Conservation (phyloP, 2,797 vertebrate species). For the Acipenser ruthenus region DNA sequence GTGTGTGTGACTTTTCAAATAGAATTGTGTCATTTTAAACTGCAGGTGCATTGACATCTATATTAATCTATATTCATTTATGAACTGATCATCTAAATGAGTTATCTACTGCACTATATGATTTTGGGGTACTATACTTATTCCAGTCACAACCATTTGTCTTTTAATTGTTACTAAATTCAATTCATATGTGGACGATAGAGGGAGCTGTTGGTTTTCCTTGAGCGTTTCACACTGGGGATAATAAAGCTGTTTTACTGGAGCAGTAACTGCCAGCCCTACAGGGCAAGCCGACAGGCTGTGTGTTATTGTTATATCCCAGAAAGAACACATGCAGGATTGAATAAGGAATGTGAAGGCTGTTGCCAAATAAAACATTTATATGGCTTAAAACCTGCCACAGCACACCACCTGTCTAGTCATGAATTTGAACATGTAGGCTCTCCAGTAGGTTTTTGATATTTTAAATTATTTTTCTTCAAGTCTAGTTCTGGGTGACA, state of each 20-base stretch:
- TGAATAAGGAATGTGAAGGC: conserved; percentile 29
- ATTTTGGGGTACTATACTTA: no score
- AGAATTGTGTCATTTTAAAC: no score
- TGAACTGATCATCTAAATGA: no score
- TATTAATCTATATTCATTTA: no score
- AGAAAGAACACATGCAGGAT: conserved; percentile 27
- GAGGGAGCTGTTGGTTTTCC: neutral
- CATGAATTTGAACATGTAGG: conserved; percentile 22
- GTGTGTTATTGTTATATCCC: conserved; percentile 28
- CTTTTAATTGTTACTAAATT: no score
- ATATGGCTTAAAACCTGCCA: conserved; percentile 24
- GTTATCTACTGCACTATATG: no score
- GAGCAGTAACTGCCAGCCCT: conserved; percentile 31
- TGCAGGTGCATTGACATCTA: no score
- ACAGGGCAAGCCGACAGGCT: conserved; percentile 20
- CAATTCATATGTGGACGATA: neutral
- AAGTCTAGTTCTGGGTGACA: neutral
- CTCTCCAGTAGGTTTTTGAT: neutral
- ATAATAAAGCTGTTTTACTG: conserved; percentile 3
- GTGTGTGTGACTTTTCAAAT: no score
- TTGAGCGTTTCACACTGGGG: neutral
- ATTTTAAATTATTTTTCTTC: neutral
- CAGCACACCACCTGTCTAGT: conserved; percentile 28
- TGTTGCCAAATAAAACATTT: conserved; percentile 37
- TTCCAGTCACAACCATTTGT: no score